These are phyloP conservation scores for Hippocampus abdominalis DNA, from an alignment of 2,113 vertebrate species.

Conservation along the genomic window DNA sequence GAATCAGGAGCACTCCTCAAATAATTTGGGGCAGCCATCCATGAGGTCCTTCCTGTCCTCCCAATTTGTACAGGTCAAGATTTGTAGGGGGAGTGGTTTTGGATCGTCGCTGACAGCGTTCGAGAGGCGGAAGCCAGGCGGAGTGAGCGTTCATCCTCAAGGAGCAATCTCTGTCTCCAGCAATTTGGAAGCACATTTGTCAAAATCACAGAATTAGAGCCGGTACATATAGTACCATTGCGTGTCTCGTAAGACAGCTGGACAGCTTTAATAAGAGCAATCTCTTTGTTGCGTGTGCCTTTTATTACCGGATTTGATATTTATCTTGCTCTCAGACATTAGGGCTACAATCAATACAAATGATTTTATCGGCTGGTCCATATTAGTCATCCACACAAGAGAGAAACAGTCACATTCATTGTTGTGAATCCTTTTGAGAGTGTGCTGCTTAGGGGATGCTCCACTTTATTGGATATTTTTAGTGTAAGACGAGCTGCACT, in stretches of 20 bases:
- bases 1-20: too few species aligned
- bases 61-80: neutral
- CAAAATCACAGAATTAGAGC: constrained; percentile 25
- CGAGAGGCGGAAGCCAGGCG: constrained; percentile 47
- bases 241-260: constrained; percentile 11
- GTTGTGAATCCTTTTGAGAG: constrained; percentile 36
- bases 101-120: constrained; percentile 10
- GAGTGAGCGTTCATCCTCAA: constrained; percentile 35
- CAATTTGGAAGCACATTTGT: constrained; percentile 35
- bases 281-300: neutral
- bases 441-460: constrained; percentile 56
- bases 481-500: constrained; percentile 61
- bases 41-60: too few species aligned
- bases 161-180: constrained; percentile 28
- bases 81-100: neutral
- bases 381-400: constrained; percentile 12
- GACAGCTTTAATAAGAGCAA: neutral
- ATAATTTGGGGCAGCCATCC: too few species aligned
- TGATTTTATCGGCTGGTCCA: neutral
- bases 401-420: constrained; percentile 13
- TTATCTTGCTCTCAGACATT: constrained; percentile 13
- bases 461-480: constrained; percentile 71
- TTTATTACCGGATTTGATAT: constrained; percentile 9
- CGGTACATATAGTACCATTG: constrained; percentile 13
- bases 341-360: constrained; percentile 7